phyloP scores from a whole-genome alignment of 1,140 invertebrate species.

The Nasonia giraulti region DNA sequence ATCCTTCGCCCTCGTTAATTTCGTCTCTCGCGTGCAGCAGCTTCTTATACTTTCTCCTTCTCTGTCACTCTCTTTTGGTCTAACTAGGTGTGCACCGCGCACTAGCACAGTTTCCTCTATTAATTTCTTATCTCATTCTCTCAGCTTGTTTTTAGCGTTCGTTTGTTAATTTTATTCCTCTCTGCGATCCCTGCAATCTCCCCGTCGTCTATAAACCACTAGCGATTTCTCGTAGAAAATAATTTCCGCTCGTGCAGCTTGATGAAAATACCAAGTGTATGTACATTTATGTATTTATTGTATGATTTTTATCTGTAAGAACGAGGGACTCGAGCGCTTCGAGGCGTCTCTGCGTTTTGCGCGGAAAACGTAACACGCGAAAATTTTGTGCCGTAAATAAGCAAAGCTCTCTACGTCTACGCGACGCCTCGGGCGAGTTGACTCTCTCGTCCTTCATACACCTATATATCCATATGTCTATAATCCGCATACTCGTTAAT shows the following conservation, averaged over 20 bases:
- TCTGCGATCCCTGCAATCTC: not conserved
- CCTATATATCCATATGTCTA: constrained; percentile 25
- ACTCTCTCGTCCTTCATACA: constrained; percentile 19
- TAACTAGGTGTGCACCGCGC: no score
- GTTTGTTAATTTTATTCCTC: not conserved
- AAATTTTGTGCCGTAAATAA: not conserved
- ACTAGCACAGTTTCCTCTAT: no score
- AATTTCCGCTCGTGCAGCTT: constrained; percentile 53
- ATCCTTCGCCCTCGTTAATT: constrained; percentile 11
- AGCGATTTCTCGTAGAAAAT: constrained; percentile 56
- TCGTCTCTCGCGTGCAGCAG: not conserved
- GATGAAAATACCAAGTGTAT: constrained; percentile 57
- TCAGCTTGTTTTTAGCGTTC: no score
- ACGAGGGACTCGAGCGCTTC: constrained; percentile 32
- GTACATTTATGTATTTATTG: constrained; percentile 14
- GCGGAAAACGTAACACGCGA: not conserved
- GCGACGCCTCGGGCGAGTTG: constrained; percentile 15
- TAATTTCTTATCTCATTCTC: constrained; percentile 1
- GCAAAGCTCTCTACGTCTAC: not conserved
- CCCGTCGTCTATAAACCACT: constrained; percentile 23
- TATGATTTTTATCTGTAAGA: constrained; percentile 42
- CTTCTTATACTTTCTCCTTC: not conserved
- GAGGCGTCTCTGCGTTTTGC: constrained; percentile 7
- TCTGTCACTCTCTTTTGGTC: not conserved
- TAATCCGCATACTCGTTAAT: not conserved